Evolutionary conservation across 2,113 vertebrate species (phyloP), one percentile per base, ranked within the genome.

Genomic region (Microcebus jonahi): DNA sequence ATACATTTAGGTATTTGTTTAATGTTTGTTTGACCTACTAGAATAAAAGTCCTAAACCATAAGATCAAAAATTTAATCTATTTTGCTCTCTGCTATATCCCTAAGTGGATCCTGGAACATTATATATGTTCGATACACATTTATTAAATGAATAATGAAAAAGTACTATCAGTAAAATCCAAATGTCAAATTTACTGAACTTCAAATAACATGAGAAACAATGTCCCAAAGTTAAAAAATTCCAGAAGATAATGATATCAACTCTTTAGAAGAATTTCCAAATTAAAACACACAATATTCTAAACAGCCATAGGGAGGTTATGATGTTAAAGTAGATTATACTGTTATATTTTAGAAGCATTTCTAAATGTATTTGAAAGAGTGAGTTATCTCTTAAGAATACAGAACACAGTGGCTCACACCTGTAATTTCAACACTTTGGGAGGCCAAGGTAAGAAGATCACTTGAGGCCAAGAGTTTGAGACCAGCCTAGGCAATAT

Each of bases 171-270:
- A 80, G 10, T 90, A 75, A 88, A 95, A 80, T 80, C 36, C 42
- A 89, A 97, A 85, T 84, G 55, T 0, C 73, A 92, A 94, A 92
- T 67, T 76, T 67, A 2, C 29, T 36, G 23, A 57, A 68, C 79
- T 80, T 94, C n/a, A 89, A 76, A 55, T 67, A 87, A 90, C 36
- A 90, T 34, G 6, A 90, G 48, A 92, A 82, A 27, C 73, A 76
- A 83, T 65, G 36, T 71, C 8, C 10, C 45, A 93, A 88, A 70
- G 87, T 95, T 93, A 67, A 87, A 71, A 97, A 96, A 42, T 77
- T 36, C 50, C 31, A n/a, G 90, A 87, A 90, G 34, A 70, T 15
- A 93, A 67, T 75, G 17, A 36, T 13, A 70, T 48, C 68, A 93
- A 82, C 31, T 71, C n/a, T 39, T 85, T 13, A 42, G 36, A 34